phyloP scores from a whole-genome alignment of 2,888 invertebrate species.

The Sinopyrophorus schimmeli region DNA sequence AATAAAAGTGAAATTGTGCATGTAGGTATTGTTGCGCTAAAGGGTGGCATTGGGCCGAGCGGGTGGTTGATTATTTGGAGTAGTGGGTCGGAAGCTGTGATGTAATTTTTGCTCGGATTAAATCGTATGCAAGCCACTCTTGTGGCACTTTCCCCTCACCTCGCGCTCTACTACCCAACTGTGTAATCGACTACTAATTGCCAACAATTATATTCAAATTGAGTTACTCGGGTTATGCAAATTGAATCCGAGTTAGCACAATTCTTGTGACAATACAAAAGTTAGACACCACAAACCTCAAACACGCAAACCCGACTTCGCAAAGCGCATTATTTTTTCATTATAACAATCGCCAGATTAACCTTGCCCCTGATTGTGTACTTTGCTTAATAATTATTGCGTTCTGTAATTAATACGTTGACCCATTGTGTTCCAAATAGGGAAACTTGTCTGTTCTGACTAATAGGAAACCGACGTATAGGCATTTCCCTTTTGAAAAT shows the following conservation, averaged over 20 bases:
- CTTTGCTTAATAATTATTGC: slow-evolving; percentile 7
- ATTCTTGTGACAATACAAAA: slow-evolving; percentile 33
- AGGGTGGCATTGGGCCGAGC: slow-evolving; percentile 46
- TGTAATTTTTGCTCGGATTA: slow-evolving; percentile 43
- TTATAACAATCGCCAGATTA: neutral
- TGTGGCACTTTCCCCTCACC: slow-evolving; percentile 48
- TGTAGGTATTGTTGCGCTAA: slow-evolving; percentile 41
- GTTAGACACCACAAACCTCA: slow-evolving; percentile 20
- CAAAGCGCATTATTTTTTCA: slow-evolving; percentile 27
- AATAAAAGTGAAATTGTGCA: slow-evolving; percentile 50
- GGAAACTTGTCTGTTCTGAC: too few species aligned
- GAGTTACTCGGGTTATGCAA: slow-evolving; percentile 51
- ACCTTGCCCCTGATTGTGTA: neutral
- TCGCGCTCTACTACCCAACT: slow-evolving; percentile 51
- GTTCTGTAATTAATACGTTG: slow-evolving; percentile 1
- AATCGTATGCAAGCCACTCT: slow-evolving; percentile 46
- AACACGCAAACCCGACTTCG: too few species aligned
- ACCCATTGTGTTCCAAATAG: slow-evolving; percentile 1
- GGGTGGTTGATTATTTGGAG: slow-evolving; percentile 49
- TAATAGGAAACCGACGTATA: too few species aligned
- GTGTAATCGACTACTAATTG: slow-evolving; percentile 55
- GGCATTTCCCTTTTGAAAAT: too few species aligned
- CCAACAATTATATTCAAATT: slow-evolving; percentile 54
- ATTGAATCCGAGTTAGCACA: slow-evolving; percentile 39
- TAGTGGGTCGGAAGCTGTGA: slow-evolving; percentile 53